Percentiles rank a stretch among this genome's conserved stretches.
These are phyloP conservation scores for Vanacampus margaritifer DNA, from an alignment of 2,113 vertebrate species.

Conservation along the genomic window DNA sequence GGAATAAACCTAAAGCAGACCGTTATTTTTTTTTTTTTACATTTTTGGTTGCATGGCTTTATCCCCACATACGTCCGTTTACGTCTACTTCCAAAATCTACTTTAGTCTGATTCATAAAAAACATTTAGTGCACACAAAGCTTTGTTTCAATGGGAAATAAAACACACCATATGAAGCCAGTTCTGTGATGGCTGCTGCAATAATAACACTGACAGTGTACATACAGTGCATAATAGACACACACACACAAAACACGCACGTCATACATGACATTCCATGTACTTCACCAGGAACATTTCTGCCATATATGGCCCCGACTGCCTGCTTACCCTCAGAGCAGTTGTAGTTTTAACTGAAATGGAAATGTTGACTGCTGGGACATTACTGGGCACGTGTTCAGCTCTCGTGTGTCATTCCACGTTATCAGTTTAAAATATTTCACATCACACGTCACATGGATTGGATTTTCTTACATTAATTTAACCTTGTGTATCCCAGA, in stretches of 20 bases:
- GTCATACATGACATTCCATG: slow-evolving; percentile 58
- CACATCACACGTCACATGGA: neutral
- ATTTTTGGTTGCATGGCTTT: neutral
- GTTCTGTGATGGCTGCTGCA: neutral
- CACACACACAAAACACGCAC: neutral
- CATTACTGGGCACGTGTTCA: slow-evolving; percentile 1
- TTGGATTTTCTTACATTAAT: neutral
- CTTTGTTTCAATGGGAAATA: neutral
- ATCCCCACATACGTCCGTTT: neutral
- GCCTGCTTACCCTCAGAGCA: slow-evolving; percentile 10
- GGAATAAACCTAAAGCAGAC: too few relatives aligned
- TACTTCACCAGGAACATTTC: slow-evolving; percentile 36
- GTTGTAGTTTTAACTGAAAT: slow-evolving; percentile 22
- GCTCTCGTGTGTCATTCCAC: neutral
- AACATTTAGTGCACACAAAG: neutral
- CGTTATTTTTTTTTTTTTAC: neutral
- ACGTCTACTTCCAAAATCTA: neutral
- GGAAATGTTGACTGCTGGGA: slow-evolving; percentile 1
- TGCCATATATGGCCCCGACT: slow-evolving; percentile 51
- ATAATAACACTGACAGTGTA: slow-evolving; percentile 20
- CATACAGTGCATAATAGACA: neutral
- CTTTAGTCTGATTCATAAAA: too few relatives aligned
- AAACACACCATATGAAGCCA: neutral
- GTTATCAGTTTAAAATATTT: neutral
- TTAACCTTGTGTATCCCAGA: neutral